Evolutionary conservation across 2,888 invertebrate species (phyloP).

Genomic region (Lasioglossum zephyrum): DNA sequence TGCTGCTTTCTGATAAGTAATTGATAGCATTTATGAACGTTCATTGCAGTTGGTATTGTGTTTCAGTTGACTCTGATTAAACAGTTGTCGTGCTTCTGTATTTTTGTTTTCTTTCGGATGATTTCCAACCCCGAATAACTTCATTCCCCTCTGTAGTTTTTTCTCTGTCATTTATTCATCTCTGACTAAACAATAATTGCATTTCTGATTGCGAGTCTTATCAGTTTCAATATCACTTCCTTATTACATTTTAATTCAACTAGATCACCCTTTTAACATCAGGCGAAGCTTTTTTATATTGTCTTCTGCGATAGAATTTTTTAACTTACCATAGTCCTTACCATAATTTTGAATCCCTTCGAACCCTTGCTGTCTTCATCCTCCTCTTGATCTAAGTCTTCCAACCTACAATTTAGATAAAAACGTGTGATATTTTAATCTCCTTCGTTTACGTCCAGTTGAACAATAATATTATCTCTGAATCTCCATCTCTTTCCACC

Average conservation of each 20-base stretch:
- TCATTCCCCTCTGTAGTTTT: neutral
- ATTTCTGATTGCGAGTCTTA: neutral
- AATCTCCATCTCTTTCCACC: neutral
- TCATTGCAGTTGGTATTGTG: neutral
- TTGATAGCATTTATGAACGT: neutral
- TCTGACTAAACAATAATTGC: neutral
- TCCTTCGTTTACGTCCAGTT: neutral
- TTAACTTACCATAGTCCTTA: neutral
- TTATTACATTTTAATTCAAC: neutral
- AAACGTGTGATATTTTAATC: neutral
- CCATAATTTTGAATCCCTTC: neutral
- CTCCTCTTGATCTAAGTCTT: neutral
- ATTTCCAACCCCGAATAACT: neutral
- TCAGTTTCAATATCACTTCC: neutral
- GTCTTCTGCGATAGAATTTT: neutral
- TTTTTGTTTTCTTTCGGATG: neutral
- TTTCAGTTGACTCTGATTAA: neutral
- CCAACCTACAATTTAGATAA: neutral
- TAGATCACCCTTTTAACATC: neutral
- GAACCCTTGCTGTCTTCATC: neutral
- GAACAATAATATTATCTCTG: neutral
- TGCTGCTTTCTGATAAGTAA: neutral
- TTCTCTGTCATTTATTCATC: neutral
- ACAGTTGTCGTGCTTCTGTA: neutral
- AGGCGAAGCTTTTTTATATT: neutral